Conservation (phyloP, 2,113 vertebrate genomes). For the Fukomys damarensis region DNA sequence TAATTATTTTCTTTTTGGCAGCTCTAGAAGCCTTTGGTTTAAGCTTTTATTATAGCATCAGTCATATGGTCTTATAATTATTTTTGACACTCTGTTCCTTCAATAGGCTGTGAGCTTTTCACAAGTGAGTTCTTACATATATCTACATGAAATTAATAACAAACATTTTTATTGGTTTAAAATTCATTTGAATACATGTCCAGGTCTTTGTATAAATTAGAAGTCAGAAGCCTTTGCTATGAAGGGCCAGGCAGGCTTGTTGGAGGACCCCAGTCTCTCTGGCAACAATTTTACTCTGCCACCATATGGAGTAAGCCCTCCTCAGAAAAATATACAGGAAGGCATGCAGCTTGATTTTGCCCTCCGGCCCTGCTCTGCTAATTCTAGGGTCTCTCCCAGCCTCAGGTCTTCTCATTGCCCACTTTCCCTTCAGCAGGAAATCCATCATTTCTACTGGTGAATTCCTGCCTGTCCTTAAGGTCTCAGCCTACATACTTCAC, state of each 20-base stretch:
- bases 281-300: background rate
- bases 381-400: background rate
- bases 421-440: background rate
- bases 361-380: background rate
- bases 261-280: background rate
- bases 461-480: background rate
- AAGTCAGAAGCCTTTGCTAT: background rate
- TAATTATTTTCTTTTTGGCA: constrained; percentile 39
- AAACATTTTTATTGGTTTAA: background rate
- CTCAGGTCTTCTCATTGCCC: background rate
- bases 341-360: background rate
- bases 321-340: background rate
- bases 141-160: background rate
- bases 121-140: background rate
- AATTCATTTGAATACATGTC: background rate
- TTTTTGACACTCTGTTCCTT: constrained; percentile 3
- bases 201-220: background rate
- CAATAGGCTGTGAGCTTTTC: background rate
- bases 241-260: background rate
- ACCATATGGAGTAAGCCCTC: background rate
- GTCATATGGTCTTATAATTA: background rate
- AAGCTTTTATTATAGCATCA: constrained; percentile 35
- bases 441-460: background rate
- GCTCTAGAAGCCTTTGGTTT: background rate
- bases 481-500: background rate